phyloP scores from a whole-genome alignment of 2,888 invertebrate genomes.

The Sceliomorpha sp. region DNA sequence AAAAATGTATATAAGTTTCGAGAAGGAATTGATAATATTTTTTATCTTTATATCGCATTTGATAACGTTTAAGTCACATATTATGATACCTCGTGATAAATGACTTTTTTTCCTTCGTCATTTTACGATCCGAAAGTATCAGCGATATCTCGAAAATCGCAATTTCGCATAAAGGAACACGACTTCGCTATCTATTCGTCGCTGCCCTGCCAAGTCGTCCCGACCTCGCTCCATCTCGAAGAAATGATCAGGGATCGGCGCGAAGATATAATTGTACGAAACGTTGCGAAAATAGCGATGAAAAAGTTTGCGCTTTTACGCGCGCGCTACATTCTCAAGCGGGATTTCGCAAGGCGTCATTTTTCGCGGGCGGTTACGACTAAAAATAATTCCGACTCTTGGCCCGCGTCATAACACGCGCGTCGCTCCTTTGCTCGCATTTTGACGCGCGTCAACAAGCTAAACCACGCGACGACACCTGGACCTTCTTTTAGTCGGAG shows the following conservation, averaged over 20 bases:
- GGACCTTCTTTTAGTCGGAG: conserved; percentile 1
- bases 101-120: no score
- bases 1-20: no score
- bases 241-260: conserved; percentile 24
- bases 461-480: not conserved
- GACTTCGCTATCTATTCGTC: conserved; percentile 28
- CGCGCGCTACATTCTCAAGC: conserved; percentile 12
- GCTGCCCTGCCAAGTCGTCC: conserved; percentile 48
- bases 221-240: conserved; percentile 51
- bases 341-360: conserved; percentile 7
- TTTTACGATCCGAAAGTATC: no score
- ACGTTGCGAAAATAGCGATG: conserved; percentile 29
- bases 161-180: no score
- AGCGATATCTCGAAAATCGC: not conserved
- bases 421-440: not conserved
- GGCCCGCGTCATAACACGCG: conserved; percentile 21
- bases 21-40: no score
- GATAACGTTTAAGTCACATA: no score
- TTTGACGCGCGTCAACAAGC: conserved; percentile 1
- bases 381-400: conserved; percentile 37
- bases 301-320: conserved; percentile 33
- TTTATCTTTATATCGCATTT: no score
- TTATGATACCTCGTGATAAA: no score
- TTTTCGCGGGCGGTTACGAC: conserved; percentile 13
- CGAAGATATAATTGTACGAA: conserved; percentile 18